Conservation (phyloP, 1,140 invertebrate species). For the Diprion similis region DNA sequence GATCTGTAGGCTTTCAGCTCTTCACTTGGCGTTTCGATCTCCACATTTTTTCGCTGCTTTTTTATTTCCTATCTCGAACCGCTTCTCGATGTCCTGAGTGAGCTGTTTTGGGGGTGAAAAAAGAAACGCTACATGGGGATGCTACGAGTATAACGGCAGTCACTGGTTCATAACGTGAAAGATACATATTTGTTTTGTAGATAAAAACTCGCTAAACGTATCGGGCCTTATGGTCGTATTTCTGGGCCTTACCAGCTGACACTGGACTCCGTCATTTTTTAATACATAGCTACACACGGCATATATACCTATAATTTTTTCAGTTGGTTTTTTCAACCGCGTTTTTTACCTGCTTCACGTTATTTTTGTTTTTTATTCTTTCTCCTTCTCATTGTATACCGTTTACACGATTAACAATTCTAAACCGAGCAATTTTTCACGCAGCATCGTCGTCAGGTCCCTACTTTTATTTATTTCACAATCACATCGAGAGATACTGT, state of each 20-base stretch:
- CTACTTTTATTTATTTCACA: background rate
- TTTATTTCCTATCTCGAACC: background rate
- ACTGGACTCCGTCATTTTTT: constrained; percentile 22
- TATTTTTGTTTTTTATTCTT: background rate
- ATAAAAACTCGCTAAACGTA: constrained; percentile 38
- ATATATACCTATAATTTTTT: background rate
- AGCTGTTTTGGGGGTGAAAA: background rate
- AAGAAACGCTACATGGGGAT: background rate
- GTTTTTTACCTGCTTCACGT: background rate
- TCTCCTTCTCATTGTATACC: background rate
- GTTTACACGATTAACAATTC: constrained; percentile 26
- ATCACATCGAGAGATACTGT: background rate
- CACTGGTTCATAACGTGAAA: background rate
- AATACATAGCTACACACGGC: background rate
- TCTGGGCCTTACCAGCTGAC: constrained; percentile 39
- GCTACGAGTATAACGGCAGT: background rate
- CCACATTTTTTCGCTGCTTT: background rate
- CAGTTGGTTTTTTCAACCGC: constrained; percentile 13
- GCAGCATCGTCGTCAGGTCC: background rate
- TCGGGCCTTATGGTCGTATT: constrained; percentile 8
- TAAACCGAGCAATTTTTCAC: background rate
- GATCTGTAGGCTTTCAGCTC: too few relatives aligned
- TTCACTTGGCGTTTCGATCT: too few relatives aligned
- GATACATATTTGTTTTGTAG: constrained; percentile 11
- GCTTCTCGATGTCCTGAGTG: background rate